Conservation (phyloP, 2,888 invertebrate species). For the Seira ritae region DNA sequence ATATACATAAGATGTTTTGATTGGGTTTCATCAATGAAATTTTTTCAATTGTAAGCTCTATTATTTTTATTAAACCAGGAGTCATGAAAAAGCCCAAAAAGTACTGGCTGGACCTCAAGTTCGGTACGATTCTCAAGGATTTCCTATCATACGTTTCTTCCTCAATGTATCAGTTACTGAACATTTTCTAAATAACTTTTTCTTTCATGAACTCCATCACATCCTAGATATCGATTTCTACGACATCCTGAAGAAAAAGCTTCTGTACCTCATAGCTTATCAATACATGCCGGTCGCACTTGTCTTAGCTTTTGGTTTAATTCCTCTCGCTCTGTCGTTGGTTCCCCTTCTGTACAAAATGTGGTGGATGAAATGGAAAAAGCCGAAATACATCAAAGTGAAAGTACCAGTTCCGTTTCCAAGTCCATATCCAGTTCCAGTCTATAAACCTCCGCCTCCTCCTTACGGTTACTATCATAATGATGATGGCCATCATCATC, state of each 20-base stretch:
- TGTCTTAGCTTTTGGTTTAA: constrained; percentile 51
- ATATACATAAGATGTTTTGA: not conserved
- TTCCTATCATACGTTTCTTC: too few species aligned
- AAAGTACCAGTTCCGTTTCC: constrained; percentile 46
- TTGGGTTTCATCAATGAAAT: not conserved
- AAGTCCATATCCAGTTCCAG: constrained; percentile 37
- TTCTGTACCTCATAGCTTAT: constrained; percentile 53
- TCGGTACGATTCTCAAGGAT: too few species aligned
- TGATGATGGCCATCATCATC: constrained; percentile 11
- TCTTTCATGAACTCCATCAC: too few species aligned
- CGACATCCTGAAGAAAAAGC: constrained; percentile 62
- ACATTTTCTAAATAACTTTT: too few species aligned
- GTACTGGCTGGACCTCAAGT: constrained; percentile 64
- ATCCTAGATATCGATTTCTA: constrained; percentile 57
- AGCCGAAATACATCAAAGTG: constrained; percentile 50
- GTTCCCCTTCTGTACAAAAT: constrained; percentile 59
- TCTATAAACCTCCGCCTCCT: constrained; percentile 23
- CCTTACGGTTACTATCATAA: constrained; percentile 10
- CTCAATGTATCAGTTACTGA: too few species aligned
- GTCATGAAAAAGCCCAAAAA: constrained; percentile 54
- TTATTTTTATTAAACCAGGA: too few species aligned
- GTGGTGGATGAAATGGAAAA: constrained; percentile 41
- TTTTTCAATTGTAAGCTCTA: too few species aligned
- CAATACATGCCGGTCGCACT: constrained; percentile 64
- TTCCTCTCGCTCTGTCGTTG: constrained; percentile 44